These are phyloP conservation scores for Drosophila algonquin DNA, from an alignment of 2,888 invertebrate genomes.

Conservation along the genomic window DNA sequence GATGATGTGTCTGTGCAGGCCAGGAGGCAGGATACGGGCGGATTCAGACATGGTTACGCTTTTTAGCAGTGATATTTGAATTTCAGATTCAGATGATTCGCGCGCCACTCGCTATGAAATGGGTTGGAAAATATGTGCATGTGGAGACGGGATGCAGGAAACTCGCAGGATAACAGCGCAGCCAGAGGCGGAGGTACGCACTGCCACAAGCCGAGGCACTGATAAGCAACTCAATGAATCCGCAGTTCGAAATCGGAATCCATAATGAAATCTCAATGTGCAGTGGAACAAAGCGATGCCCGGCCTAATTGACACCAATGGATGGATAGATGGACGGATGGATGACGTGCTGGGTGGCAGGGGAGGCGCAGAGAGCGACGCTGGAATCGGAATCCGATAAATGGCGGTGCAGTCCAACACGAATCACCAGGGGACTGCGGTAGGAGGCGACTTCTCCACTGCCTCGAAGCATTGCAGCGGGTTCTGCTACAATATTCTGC, in stretches of 20 bases:
- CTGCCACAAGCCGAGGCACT: constrained; percentile 38
- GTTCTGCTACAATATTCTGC: constrained; percentile 40
- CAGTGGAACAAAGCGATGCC: constrained; percentile 43
- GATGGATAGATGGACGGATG: neutral
- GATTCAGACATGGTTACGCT: constrained; percentile 58
- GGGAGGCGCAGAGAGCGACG: constrained; percentile 14
- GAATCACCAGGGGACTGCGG: constrained; percentile 29
- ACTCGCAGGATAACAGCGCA: constrained; percentile 6
- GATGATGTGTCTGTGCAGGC: constrained; percentile 32
- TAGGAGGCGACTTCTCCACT: constrained; percentile 65
- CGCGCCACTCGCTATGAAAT: constrained; percentile 65
- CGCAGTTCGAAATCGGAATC: constrained; percentile 38
- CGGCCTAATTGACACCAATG: constrained; percentile 32
- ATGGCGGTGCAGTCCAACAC: constrained; percentile 22
- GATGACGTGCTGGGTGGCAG: constrained; percentile 9
- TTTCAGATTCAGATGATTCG: constrained; percentile 64
- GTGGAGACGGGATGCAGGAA: constrained; percentile 22
- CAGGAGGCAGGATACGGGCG: constrained; percentile 38
- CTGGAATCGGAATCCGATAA: constrained; percentile 25
- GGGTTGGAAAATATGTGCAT: constrained; percentile 81
- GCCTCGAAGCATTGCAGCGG: constrained; percentile 27
- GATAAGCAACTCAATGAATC: constrained; percentile 59
- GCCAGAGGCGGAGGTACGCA: neutral
- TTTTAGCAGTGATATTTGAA: constrained; percentile 74
- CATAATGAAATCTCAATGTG: constrained; percentile 48